These are phyloP conservation scores for Pygocentrus nattereri DNA, from an alignment of 2,797 vertebrate genomes.

Conservation along the genomic window DNA sequence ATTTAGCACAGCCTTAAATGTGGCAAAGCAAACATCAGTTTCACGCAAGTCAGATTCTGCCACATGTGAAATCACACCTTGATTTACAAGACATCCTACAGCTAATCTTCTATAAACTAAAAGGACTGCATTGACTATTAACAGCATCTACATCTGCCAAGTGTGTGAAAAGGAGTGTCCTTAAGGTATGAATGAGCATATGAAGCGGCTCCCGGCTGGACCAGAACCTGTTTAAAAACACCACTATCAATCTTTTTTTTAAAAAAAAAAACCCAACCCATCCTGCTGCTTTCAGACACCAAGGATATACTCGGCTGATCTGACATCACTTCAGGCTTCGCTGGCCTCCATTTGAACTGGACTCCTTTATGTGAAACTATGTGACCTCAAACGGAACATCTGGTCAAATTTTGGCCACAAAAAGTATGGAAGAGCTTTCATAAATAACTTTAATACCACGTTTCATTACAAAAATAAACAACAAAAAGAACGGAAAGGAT, in stretches of 20 bases:
- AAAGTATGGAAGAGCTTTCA: not conserved
- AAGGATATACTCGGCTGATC: constrained; percentile 26
- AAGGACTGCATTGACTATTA: constrained; percentile 12
- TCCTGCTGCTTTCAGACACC: constrained; percentile 6
- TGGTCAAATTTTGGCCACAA: not conserved
- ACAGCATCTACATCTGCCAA: constrained; percentile 37
- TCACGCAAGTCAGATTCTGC: not conserved
- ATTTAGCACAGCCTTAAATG: too few species aligned
- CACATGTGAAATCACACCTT: not conserved
- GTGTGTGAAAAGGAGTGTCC: constrained; percentile 26
- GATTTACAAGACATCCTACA: not conserved
- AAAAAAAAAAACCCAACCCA: constrained; percentile 14
- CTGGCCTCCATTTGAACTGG: not conserved
- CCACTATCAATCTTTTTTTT: constrained; percentile 39
- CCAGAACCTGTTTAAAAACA: constrained; percentile 36
- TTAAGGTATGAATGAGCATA: constrained; percentile 32
- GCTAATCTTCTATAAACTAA: not conserved
- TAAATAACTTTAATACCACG: too few species aligned
- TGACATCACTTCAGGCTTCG: not conserved
- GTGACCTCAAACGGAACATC: not conserved
- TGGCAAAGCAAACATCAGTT: not conserved
- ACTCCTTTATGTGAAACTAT: not conserved
- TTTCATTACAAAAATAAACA: too few species aligned
- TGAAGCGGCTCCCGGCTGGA: constrained; percentile 12
- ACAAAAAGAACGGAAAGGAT: not conserved